Percentiles rank a stretch among this genome's conserved stretches.
Evolutionary conservation across 1,140 invertebrate genomes (phyloP).

Genomic region (Musca vetustissima): DNA sequence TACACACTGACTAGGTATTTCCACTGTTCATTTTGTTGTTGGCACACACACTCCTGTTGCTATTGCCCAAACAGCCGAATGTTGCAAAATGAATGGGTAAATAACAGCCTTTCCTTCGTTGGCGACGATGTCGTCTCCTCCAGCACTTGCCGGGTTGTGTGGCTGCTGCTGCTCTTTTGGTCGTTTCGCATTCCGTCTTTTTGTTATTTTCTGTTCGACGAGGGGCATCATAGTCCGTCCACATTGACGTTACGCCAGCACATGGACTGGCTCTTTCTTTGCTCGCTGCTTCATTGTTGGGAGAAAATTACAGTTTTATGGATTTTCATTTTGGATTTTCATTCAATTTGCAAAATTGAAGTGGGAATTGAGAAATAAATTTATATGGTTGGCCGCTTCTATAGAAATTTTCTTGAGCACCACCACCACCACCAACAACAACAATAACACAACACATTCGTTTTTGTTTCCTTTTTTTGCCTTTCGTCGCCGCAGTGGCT

Average conservation of each 20-base stretch:
- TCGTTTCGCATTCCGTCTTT: background rate
- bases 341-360: constrained; percentile 56
- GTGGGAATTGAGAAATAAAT: constrained; percentile 56
- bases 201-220: background rate
- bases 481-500: constrained; percentile 17
- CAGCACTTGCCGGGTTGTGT: no score
- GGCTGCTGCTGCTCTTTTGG: background rate
- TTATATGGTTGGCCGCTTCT: constrained; percentile 33
- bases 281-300: background rate
- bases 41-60: no score
- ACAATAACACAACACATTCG: background rate
- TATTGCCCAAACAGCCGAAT: background rate
- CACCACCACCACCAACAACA: constrained; percentile 23
- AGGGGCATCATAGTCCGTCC: background rate
- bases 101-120: background rate
- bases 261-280: no score
- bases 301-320: constrained; percentile 25
- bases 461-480: constrained; percentile 6
- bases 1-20: no score
- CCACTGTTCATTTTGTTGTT: background rate
- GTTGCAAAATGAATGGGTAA: constrained; percentile 15
- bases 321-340: constrained; percentile 47
- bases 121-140: background rate
- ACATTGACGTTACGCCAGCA: no score
- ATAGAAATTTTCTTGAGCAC: constrained; percentile 22